These are phyloP conservation scores for Caradrina kadenii DNA, from an alignment of 2,888 invertebrate species.

Conservation along the genomic window DNA sequence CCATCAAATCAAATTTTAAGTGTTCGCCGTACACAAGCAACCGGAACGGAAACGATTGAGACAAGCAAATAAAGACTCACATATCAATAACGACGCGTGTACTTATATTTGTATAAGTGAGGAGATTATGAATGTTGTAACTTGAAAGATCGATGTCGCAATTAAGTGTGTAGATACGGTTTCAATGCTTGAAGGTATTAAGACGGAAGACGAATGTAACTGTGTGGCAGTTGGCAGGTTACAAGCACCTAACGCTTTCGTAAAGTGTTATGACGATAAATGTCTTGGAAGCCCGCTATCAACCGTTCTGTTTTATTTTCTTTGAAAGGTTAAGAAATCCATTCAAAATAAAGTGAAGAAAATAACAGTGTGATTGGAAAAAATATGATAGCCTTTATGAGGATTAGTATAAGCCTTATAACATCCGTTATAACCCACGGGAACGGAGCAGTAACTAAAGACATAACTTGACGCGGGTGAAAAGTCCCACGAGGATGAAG, in stretches of 20 bases:
- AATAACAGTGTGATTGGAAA: too few species aligned
- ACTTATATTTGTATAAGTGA: conserved; percentile 40
- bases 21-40: conserved; percentile 29
- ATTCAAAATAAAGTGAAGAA: neutral
- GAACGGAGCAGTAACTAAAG: too few species aligned
- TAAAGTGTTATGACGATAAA: neutral
- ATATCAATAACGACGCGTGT: conserved; percentile 44
- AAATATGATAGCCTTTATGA: too few species aligned
- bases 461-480: too few species aligned
- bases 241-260: neutral
- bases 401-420: too few species aligned
- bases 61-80: conserved; percentile 49
- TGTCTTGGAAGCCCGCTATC: neutral
- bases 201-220: conserved; percentile 11
- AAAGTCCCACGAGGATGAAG: too few species aligned
- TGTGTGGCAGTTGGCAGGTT: neutral
- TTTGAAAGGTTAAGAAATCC: neutral
- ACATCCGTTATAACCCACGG: too few species aligned
- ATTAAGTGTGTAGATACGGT: conserved; percentile 22
- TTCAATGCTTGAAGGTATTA: conserved; percentile 11
- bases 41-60: conserved; percentile 53
- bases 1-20: conserved; percentile 39
- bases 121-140: conserved; percentile 36
- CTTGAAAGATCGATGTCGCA: conserved; percentile 19
- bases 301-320: neutral